Conservation (phyloP, 2,888 invertebrate genomes). For the Phania funesta region DNA sequence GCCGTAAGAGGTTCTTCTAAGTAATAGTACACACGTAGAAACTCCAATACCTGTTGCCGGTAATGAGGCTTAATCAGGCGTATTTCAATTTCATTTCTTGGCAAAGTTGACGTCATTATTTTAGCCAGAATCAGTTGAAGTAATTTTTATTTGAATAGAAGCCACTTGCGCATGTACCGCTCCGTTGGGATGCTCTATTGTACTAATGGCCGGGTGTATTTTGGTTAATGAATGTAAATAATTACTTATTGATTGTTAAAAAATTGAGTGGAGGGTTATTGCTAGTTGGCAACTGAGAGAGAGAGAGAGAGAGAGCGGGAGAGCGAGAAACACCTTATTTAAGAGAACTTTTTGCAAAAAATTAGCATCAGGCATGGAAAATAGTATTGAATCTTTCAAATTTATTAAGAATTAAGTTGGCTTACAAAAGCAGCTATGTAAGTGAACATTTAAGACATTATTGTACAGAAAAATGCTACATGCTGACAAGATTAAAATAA, state of each 20-base stretch:
- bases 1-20: constrained; percentile 76
- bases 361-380: neutral
- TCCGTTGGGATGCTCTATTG: too few species aligned
- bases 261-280: too few species aligned
- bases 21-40: constrained; percentile 75
- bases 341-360: neutral
- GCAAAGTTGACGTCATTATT: constrained; percentile 14
- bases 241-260: too few species aligned
- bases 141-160: neutral
- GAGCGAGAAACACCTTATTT: neutral
- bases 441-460: too few species aligned
- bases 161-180: too few species aligned
- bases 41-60: constrained; percentile 71
- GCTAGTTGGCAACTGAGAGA: neutral
- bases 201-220: too few species aligned
- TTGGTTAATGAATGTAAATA: too few species aligned
- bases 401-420: too few species aligned
- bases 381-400: neutral
- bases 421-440: too few species aligned
- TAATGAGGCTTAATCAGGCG: constrained; percentile 70
- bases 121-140: neutral
- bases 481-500: too few species aligned
- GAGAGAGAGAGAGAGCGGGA: neutral
- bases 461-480: too few species aligned
- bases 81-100: constrained; percentile 66